A percentile compares a stretch with the other conserved stretches of the same genome.
phyloP scores from a whole-genome alignment of 2,113 vertebrate species.

The Scartelaos histophorus region DNA sequence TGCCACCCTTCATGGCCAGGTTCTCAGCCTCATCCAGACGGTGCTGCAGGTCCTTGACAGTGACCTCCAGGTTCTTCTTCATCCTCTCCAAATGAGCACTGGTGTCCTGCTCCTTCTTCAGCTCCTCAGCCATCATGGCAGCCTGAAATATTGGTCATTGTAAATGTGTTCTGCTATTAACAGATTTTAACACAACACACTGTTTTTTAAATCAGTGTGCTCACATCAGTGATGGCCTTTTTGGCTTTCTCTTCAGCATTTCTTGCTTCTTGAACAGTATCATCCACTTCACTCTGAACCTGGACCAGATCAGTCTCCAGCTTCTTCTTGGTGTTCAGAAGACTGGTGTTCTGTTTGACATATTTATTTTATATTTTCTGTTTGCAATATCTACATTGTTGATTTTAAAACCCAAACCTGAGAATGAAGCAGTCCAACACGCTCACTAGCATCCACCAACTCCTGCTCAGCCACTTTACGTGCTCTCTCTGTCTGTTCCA shows the following conservation, averaged over 20 bases:
- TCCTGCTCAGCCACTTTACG: slow-evolving; percentile 90
- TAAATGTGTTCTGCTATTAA: background rate
- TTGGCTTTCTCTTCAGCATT: slow-evolving; percentile 65
- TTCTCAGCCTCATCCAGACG: slow-evolving; percentile 89
- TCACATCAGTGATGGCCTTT: slow-evolving; percentile 80
- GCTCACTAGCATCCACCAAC: slow-evolving; percentile 85
- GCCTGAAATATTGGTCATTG: slow-evolving; percentile 57
- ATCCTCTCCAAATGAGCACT: slow-evolving; percentile 91
- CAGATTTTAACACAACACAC: no score
- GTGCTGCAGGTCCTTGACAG: slow-evolving; percentile 81
- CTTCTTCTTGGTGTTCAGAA: slow-evolving; percentile 41
- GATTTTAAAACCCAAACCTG: slow-evolving; percentile 73
- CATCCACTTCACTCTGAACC: slow-evolving; percentile 21
- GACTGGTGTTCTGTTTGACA: slow-evolving; percentile 39
- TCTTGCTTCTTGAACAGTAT: slow-evolving; percentile 29
- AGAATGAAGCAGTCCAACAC: slow-evolving; percentile 87
- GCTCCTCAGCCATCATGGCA: slow-evolving; percentile 88
- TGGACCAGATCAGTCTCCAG: slow-evolving; percentile 28
- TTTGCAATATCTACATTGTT: background rate
- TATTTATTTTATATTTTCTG: background rate
- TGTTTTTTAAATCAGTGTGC: background rate
- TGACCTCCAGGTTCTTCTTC: slow-evolving; percentile 94
- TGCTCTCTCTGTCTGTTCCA: slow-evolving; percentile 71
- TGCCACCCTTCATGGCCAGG: slow-evolving; percentile 84
- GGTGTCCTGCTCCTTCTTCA: slow-evolving; percentile 90